These are phyloP conservation scores for Limnothrissa miodon DNA, from an alignment of 2,113 vertebrate species.

Conservation along the genomic window DNA sequence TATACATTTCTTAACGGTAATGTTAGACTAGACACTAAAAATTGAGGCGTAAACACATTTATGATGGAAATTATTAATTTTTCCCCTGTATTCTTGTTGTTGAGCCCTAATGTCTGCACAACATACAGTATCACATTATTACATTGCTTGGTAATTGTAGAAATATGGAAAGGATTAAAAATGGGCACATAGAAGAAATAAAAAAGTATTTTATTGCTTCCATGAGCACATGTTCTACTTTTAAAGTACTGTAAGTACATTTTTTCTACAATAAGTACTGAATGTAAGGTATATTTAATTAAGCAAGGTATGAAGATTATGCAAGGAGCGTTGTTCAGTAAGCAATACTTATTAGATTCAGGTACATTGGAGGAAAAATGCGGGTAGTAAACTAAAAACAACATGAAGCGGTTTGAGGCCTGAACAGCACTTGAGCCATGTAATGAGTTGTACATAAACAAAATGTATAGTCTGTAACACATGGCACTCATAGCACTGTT, in stretches of 20 bases:
- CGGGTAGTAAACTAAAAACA: not conserved
- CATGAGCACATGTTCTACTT: not conserved
- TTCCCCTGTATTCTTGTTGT: not conserved
- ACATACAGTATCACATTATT: not conserved
- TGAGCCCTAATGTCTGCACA: not conserved
- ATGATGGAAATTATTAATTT: not conserved
- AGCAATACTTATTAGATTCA: not conserved
- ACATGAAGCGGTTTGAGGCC: not conserved
- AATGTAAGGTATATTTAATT: not conserved
- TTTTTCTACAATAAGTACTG: not conserved
- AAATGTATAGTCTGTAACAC: conserved; percentile 2
- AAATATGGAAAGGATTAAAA: not conserved
- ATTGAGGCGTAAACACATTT: not conserved
- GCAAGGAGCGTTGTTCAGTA: not conserved
- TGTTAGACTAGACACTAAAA: not conserved
- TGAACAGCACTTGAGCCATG: not conserved
- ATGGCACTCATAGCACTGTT: not conserved
- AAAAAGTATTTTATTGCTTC: not conserved
- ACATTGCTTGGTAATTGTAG: not conserved
- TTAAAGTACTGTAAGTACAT: not conserved
- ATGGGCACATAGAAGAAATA: not conserved
- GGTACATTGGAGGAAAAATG: not conserved
- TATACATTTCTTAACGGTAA: not conserved
- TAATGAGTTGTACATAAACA: conserved; percentile 14
- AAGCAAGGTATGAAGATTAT: too few species aligned